Evolutionary conservation across 2,888 invertebrate genomes (phyloP).

Genomic region (Eristalis intricaria): DNA sequence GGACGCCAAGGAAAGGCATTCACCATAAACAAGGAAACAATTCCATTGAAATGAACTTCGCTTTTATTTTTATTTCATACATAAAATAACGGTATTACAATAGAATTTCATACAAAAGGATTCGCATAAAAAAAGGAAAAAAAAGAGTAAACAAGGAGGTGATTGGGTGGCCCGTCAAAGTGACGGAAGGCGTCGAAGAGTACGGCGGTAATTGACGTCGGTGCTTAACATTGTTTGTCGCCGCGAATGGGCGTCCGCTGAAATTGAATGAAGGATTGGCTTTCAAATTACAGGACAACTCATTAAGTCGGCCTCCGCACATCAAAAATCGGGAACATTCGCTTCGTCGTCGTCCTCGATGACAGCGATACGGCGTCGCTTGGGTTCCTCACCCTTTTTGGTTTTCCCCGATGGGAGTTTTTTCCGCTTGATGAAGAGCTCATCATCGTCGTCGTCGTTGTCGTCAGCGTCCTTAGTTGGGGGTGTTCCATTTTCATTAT

Average conservation of each 20-base stretch:
- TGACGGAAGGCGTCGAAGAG: not conserved
- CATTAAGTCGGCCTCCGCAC: constrained; percentile 8
- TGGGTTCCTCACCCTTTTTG: constrained; percentile 74
- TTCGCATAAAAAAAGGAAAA: constrained; percentile 14
- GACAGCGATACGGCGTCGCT: constrained; percentile 79
- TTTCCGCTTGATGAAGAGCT: constrained; percentile 77
- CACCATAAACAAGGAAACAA: constrained; percentile 51
- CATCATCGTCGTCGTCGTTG: constrained; percentile 76
- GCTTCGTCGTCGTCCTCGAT: constrained; percentile 78
- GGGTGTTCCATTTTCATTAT: not conserved
- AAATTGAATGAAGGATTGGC: constrained; percentile 21
- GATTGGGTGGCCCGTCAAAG: not conserved
- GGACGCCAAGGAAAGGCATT: not conserved
- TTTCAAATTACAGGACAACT: constrained; percentile 27
- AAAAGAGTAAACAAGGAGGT: not conserved
- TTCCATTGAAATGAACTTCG: constrained; percentile 54
- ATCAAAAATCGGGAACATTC: constrained; percentile 39
- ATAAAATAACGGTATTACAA: constrained; percentile 62
- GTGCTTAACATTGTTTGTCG: constrained; percentile 42
- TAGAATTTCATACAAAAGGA: constrained; percentile 46
- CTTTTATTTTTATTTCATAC: constrained; percentile 58
- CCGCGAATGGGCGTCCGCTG: constrained; percentile 18
- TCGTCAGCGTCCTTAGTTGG: constrained; percentile 39
- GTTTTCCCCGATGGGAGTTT: constrained; percentile 56
- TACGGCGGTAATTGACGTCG: constrained; percentile 40